Evolutionary conservation across 2,797 vertebrate genomes (phyloP), one percentile per base, ranked within the genome.

Genomic region (Amblyraja radiata): DNA sequence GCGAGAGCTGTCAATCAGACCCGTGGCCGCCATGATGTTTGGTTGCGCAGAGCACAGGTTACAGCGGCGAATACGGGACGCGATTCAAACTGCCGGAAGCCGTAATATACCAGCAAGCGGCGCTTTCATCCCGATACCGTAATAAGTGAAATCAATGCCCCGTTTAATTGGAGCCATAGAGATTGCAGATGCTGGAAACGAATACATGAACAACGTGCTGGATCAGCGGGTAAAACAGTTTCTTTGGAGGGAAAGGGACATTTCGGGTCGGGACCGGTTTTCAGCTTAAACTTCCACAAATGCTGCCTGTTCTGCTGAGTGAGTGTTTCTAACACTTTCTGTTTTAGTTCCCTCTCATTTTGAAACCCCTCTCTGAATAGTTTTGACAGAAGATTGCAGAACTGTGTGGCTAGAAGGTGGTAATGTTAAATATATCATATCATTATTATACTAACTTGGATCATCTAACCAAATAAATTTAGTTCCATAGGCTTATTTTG

Each of bases 51-150:
- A 13, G 23, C 71, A 46, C 71, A 28, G 68, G 28, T 92, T 92
- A 36, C 71, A 74, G 88, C 6, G 39, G 46, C 71, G 90, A 88
- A 36, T 28, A 13, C n/a, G 14, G 46, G 36, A 58, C 86, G 16
- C 86, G 63, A 71, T 92, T 76, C 71, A 92, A 92, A 88, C 84
- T 88, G 84, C 84, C 84, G 36, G 71, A 46, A 54, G 36, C 90
- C 90, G 68, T 92, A 92, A 46, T 76, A 16, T 46, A 0, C 6
- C 0, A 25, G 54, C 13, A 46, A 58, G 68, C 10, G 23, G 36
- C 65, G 63, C 90, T 5, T 74, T 10, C 6, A 28, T 2, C 28
- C 7, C 13, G 68, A 36, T 74, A 76, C 71, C 90, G 2, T 76
- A 92, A 76, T 92, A 76, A 71, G 32, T 23, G 65, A 32, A 25